Evolutionary conservation across 2,113 vertebrate genomes (phyloP).

Genomic region (Myrmecobius fasciatus): DNA sequence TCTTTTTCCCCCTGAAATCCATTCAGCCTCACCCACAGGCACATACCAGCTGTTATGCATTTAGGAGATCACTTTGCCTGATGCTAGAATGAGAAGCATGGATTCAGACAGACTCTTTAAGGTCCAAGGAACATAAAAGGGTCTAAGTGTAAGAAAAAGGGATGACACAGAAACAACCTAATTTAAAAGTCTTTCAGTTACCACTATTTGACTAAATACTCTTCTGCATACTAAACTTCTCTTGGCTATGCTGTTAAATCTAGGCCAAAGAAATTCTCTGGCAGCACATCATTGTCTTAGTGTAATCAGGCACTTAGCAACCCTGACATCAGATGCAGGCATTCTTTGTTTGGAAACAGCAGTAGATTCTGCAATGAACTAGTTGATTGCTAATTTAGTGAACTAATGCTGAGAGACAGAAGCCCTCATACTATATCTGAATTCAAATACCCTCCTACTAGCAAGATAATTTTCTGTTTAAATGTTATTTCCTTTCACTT

Average conservation of each 20-base stretch:
- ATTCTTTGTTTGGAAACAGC: slow-evolving; percentile 77
- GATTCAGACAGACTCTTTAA: neutral
- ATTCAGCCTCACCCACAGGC: neutral
- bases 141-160: slow-evolving; percentile 14
- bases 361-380: slow-evolving; percentile 68
- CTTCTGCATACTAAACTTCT: slow-evolving; percentile 71
- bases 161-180: slow-evolving; percentile 41
- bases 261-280: slow-evolving; percentile 58
- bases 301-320: slow-evolving; percentile 76
- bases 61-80: neutral
- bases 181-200: slow-evolving; percentile 59
- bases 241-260: slow-evolving; percentile 45
- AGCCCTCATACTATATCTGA: slow-evolving; percentile 42
- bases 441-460: slow-evolving; percentile 54
- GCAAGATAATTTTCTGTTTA: slow-evolving; percentile 41
- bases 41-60: neutral
- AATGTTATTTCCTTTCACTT: slow-evolving; percentile 30
- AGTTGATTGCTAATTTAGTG: slow-evolving; percentile 67
- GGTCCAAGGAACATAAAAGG: neutral
- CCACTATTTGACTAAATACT: slow-evolving; percentile 30
- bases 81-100: neutral
- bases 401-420: slow-evolving; percentile 61
- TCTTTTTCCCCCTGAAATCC: neutral
- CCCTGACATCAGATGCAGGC: slow-evolving; percentile 62
- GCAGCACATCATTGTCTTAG: slow-evolving; percentile 56